A percentile compares a stretch with the other conserved stretches of the same genome.
phyloP scores from a whole-genome alignment of 2,113 vertebrate genomes.

The Silurus asotus region DNA sequence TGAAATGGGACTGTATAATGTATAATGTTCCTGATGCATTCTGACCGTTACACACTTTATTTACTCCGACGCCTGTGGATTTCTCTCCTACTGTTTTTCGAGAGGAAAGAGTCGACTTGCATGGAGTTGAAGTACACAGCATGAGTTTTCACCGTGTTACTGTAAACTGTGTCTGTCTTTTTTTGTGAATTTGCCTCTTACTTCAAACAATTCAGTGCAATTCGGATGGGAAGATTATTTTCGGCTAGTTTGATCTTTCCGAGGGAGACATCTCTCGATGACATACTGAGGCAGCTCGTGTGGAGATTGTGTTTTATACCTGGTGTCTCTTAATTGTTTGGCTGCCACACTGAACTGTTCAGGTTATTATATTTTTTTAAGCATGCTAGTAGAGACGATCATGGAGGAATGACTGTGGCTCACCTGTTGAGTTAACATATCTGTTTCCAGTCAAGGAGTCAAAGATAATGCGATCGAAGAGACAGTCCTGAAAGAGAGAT shows the following conservation, averaged over 20 bases:
- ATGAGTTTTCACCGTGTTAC: constrained; percentile 8
- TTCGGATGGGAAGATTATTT: constrained; percentile 41
- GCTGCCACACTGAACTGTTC: not conserved
- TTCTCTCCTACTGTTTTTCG: not conserved
- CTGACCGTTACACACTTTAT: constrained; percentile 7
- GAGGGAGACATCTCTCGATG: constrained; percentile 2
- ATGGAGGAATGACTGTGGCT: not conserved
- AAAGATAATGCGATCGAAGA: constrained; percentile 3
- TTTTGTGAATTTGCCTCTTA: constrained; percentile 1
- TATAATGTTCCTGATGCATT: not conserved
- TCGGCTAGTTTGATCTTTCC: constrained; percentile 33
- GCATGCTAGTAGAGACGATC: not conserved
- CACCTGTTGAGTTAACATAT: not conserved
- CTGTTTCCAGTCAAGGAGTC: not conserved
- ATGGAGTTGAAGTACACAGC: constrained; percentile 13
- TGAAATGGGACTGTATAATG: not conserved
- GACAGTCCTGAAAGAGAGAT: not conserved
- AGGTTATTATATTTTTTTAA: not conserved
- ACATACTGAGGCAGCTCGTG: constrained; percentile 30
- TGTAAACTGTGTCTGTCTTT: not conserved
- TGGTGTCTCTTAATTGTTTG: constrained; percentile 14
- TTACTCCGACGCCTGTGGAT: not conserved
- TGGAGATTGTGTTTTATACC: constrained; percentile 32
- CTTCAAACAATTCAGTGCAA: constrained; percentile 14
- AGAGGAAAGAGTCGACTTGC: not conserved